These are phyloP conservation scores for Trialeurodes vaporariorum DNA, from an alignment of 1,140 invertebrate genomes.

Conservation along the genomic window DNA sequence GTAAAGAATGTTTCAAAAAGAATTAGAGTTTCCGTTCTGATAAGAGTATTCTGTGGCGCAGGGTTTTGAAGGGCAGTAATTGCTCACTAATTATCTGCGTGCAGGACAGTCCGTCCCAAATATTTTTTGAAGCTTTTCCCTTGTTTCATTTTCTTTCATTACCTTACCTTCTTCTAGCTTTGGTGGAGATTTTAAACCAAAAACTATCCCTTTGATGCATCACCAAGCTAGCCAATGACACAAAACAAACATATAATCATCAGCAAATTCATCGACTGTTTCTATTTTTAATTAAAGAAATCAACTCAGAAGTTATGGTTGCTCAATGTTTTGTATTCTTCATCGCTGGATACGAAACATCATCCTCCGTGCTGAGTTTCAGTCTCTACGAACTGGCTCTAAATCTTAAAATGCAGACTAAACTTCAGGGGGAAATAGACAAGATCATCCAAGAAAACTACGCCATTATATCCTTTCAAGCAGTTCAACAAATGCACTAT, in stretches of 20 bases:
- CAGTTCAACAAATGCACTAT: conserved; percentile 31
- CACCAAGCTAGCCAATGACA: conserved; percentile 46
- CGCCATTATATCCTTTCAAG: conserved; percentile 30
- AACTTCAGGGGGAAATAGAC: conserved; percentile 43
- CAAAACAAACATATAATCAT: conserved; percentile 44
- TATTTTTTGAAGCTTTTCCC: too few relatives aligned
- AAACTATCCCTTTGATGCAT: conserved; percentile 43
- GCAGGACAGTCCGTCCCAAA: too few relatives aligned
- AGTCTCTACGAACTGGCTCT: conserved; percentile 44
- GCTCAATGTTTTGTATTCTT: conserved; percentile 37
- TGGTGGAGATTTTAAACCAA: conserved; percentile 40
- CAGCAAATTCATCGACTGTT: too few relatives aligned
- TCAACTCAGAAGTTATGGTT: conserved; percentile 22
- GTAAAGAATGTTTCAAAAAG: too few relatives aligned
- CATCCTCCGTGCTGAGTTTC: conserved; percentile 43
- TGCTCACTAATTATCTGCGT: too few relatives aligned
- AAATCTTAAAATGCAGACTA: conserved; percentile 46
- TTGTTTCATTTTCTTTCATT: too few relatives aligned
- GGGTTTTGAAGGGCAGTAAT: too few relatives aligned
- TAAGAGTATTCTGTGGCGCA: too few relatives aligned
- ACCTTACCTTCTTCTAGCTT: too few relatives aligned
- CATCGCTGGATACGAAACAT: conserved; percentile 50
- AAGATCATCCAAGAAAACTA: conserved; percentile 17
- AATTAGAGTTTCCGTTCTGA: too few relatives aligned
- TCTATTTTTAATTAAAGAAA: conserved; percentile 18